Conservation (phyloP, 2,113 vertebrate species). For the Paedocypris sp. region DNA sequence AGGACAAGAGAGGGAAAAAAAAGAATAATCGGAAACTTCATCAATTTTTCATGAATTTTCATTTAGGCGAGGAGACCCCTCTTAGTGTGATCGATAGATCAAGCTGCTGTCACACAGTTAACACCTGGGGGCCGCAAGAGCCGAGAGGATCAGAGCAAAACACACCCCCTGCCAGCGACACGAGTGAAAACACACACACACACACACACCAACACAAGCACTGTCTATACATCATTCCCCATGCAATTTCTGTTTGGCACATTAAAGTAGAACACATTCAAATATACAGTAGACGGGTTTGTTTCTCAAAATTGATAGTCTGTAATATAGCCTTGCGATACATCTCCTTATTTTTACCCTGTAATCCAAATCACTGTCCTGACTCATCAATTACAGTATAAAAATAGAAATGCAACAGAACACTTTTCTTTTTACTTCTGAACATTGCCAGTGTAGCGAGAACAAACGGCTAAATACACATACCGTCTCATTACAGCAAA, state of each 20-base stretch:
- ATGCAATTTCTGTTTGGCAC: too few species aligned
- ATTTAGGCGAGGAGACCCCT: conserved; percentile 79
- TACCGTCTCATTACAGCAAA: background rate
- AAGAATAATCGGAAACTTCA: conserved; percentile 81
- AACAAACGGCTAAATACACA: conserved; percentile 6
- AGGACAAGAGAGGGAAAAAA: conserved; percentile 33
- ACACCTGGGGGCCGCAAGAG: conserved; percentile 77
- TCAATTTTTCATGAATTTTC: conserved; percentile 99
- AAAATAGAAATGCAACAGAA: conserved; percentile 3
- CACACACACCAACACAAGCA: conserved; percentile 1
- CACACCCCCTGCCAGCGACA: conserved; percentile 12
- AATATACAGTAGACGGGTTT: background rate
- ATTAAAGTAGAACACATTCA: conserved; percentile 2
- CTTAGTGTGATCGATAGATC: conserved; percentile 94
- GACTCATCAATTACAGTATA: conserved; percentile 11
- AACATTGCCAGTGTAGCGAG: too few species aligned
- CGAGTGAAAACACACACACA: conserved; percentile 3
- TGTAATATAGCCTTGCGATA: background rate
- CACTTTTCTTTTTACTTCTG: too few species aligned
- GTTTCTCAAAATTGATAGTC: background rate
- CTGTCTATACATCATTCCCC: background rate
- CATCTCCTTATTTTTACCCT: background rate
- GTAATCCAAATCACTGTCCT: conserved; percentile 3
- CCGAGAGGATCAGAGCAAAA: conserved; percentile 53
- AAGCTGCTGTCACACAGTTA: conserved; percentile 85